phyloP scores from a whole-genome alignment of 2,888 invertebrate species.

The Aphrophora alni region DNA sequence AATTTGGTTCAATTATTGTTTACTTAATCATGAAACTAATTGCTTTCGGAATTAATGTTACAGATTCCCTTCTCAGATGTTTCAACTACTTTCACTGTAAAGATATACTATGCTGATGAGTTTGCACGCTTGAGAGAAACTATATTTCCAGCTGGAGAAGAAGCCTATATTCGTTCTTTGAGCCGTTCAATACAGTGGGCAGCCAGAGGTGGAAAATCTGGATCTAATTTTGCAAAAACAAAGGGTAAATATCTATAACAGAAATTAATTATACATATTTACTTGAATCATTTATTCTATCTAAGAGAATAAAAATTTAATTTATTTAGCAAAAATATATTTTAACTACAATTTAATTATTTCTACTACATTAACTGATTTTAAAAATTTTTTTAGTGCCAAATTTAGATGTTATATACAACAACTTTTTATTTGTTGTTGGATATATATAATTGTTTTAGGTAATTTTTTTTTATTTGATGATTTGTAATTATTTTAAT shows the following conservation, averaged over 20 bases:
- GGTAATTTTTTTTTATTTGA: too few relatives aligned
- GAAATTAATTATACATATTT: background rate
- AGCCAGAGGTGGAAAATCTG: conserved; percentile 96
- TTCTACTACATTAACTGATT: too few relatives aligned
- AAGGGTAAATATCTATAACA: conserved; percentile 63
- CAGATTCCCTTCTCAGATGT: conserved; percentile 64
- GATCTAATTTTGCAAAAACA: conserved; percentile 95
- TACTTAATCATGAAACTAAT: too few relatives aligned
- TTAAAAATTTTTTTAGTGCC: too few relatives aligned
- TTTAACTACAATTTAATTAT: too few relatives aligned
- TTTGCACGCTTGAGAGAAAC: conserved; percentile 79
- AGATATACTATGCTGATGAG: conserved; percentile 89
- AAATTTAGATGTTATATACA: too few relatives aligned
- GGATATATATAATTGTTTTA: too few relatives aligned
- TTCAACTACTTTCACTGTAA: conserved; percentile 84
- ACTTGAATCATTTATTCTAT: background rate
- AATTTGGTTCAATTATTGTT: too few relatives aligned
- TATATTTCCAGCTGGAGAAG: conserved; percentile 69
- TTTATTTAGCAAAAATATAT: background rate
- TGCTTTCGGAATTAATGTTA: too few relatives aligned
- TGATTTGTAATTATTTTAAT: too few relatives aligned
- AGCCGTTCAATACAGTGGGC: conserved; percentile 89
- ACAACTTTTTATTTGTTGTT: too few relatives aligned
- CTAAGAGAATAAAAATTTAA: background rate
- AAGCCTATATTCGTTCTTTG: conserved; percentile 84